A percentile compares a stretch with the other conserved stretches of the same genome.
phyloP scores from a whole-genome alignment of 2,113 vertebrate species.

The Canis aureus region DNA sequence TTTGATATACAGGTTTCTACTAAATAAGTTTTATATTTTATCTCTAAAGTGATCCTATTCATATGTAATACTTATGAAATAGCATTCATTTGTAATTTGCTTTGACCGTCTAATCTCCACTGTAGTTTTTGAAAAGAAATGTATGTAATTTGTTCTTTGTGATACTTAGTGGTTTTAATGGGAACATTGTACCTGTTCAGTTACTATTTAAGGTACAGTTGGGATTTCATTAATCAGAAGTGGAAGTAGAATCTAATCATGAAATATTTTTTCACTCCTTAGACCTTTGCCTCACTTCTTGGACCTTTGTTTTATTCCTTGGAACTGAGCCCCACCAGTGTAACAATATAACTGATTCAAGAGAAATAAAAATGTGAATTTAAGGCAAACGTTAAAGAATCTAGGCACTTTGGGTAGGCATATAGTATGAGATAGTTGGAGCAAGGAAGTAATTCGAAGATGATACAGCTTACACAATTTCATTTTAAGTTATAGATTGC shows the following conservation, averaged over 20 bases:
- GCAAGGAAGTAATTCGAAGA: background rate
- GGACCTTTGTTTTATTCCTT: background rate
- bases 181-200: background rate
- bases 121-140: slow-evolving; percentile 7
- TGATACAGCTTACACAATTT: background rate
- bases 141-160: slow-evolving; percentile 16
- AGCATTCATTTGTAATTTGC: background rate
- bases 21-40: slow-evolving; percentile 12
- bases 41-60: background rate
- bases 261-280: background rate
- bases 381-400: background rate
- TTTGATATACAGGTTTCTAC: background rate
- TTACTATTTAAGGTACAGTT: slow-evolving; percentile 18
- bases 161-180: slow-evolving; percentile 15
- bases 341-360: background rate
- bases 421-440: background rate
- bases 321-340: background rate
- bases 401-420: background rate
- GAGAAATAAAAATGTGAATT: slow-evolving; percentile 16
- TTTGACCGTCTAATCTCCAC: background rate
- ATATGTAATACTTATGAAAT: slow-evolving; percentile 1
- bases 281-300: background rate
- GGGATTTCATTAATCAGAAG: background rate
- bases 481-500: background rate
- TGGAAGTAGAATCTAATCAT: background rate